Percentiles rank a stretch among this genome's conserved stretches.
These are phyloP conservation scores for Anastrepha ludens DNA, from an alignment of 1,140 invertebrate species.

Conservation along the genomic window DNA sequence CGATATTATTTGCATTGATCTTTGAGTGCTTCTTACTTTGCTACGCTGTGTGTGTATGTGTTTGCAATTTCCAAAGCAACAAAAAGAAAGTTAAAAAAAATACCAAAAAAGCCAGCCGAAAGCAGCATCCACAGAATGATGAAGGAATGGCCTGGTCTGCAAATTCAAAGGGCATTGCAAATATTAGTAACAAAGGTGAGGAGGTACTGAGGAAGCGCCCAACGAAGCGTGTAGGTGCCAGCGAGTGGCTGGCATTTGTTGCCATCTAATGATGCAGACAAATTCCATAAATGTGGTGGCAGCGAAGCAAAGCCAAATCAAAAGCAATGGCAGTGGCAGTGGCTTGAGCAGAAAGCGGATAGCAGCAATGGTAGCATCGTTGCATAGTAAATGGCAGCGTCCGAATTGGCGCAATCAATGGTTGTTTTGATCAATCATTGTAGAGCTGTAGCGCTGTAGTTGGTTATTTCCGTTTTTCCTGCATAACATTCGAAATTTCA, in stretches of 20 bases:
- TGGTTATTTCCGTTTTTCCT: background rate
- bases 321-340: background rate
- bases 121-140: too few relatives aligned
- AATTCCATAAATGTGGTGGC: slow-evolving; percentile 40
- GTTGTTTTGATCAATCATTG: background rate
- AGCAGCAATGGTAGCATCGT: background rate
- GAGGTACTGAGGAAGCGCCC: background rate
- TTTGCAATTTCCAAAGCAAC: too few relatives aligned
- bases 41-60: background rate
- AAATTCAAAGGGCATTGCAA: background rate
- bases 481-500: slow-evolving; percentile 9
- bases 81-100: too few relatives aligned
- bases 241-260: slow-evolving; percentile 15
- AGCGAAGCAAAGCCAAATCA: background rate
- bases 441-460: background rate
- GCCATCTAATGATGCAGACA: slow-evolving; percentile 36
- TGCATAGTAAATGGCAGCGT: background rate
- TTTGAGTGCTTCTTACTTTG: background rate
- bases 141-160: background rate
- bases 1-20: slow-evolving; percentile 27
- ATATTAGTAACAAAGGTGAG: background rate
- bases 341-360: background rate
- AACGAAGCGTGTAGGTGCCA: slow-evolving; percentile 2
- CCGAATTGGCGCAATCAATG: slow-evolving; percentile 46
- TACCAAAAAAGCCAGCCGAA: too few relatives aligned